A percentile compares a stretch with the other conserved stretches of the same genome.
phyloP scores from a whole-genome alignment of 2,797 vertebrate species.

The Gorsachius magnificus region DNA sequence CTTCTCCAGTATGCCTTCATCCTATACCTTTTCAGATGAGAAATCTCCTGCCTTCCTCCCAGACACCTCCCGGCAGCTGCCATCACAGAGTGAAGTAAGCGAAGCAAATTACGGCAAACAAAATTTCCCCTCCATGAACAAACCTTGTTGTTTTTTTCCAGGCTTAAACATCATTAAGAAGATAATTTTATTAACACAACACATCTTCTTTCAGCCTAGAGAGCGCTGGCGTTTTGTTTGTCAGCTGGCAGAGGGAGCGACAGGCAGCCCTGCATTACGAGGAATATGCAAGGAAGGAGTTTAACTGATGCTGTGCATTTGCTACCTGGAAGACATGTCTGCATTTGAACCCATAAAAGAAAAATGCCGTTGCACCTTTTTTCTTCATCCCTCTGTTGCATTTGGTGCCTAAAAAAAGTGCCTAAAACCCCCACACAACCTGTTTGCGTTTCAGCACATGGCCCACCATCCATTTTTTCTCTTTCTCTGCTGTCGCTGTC shows the following conservation, averaged over 20 bases:
- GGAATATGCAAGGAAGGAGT: not conserved
- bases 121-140: not conserved
- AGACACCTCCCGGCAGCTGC: not conserved
- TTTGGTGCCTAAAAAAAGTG: accelerated
- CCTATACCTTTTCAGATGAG: not conserved
- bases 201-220: not conserved
- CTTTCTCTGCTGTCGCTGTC: not conserved
- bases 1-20: not conserved
- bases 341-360: not conserved
- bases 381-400: not conserved
- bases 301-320: not conserved
- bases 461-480: not conserved
- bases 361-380: not conserved
- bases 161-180: constrained; percentile 1
- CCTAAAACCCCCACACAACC: too few relatives aligned
- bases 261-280: not conserved
- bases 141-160: not conserved
- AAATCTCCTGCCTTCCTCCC: not conserved
- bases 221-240: not conserved
- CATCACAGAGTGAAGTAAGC: not conserved
- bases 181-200: constrained; percentile 12
- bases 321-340: not conserved
- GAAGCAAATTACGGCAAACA: not conserved
- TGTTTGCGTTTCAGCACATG: not conserved
- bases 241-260: not conserved